A percentile compares a stretch with the other conserved stretches of the same genome.
Conservation (phyloP, 1,140 invertebrate species). For the Pristionchus pacificus region DNA sequence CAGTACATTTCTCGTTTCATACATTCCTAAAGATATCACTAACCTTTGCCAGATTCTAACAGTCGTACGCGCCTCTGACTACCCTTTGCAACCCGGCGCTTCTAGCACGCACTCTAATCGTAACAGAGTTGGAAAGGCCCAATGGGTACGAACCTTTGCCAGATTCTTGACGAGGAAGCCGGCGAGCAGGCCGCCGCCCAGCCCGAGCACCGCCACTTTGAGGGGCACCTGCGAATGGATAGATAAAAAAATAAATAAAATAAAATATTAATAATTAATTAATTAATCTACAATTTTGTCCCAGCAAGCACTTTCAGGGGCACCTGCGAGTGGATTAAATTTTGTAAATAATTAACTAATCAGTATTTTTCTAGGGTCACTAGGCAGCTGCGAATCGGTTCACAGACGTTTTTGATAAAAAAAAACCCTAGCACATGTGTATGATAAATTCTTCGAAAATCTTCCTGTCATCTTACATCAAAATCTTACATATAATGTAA, state of each 20-base stretch:
- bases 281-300: too few species aligned
- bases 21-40: slow-evolving; percentile 20
- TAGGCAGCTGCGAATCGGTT: slow-evolving; percentile 14
- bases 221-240: neutral
- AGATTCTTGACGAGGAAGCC: slow-evolving; percentile 38
- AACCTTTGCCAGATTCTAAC: neutral
- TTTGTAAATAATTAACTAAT: too few species aligned
- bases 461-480: too few species aligned
- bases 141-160: slow-evolving; percentile 20
- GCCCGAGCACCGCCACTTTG: slow-evolving; percentile 41
- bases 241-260: neutral
- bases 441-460: too few species aligned
- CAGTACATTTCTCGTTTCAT: slow-evolving; percentile 14
- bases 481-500: too few species aligned
- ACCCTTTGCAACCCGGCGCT: neutral
- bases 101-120: too few species aligned
- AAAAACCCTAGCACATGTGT: too few species aligned
- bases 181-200: slow-evolving; percentile 45
- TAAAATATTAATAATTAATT: neutral
- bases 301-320: too few species aligned
- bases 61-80: neutral
- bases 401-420: slow-evolving; percentile 2
- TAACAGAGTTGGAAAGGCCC: too few species aligned
- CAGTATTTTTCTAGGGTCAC: too few species aligned
- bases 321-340: too few species aligned